Evolutionary conservation across 2,888 invertebrate genomes (phyloP), one percentile per base, ranked within the genome.

Genomic region (Drosophila aldrichi): DNA sequence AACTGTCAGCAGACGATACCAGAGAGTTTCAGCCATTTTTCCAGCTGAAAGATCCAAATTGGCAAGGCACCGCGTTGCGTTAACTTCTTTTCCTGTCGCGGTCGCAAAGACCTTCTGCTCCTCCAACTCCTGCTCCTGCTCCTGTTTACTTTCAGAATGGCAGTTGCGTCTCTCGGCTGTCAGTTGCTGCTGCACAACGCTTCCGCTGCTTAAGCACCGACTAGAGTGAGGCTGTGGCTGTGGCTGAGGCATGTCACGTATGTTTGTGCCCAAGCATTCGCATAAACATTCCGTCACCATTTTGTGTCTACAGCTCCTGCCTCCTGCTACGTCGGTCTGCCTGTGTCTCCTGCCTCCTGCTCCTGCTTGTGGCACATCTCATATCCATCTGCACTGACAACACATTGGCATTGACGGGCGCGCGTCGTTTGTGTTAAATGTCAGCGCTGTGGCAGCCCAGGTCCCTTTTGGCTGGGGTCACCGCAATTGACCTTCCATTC

Each of bases 401-500:
- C 78, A 82, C 82, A 80, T 85, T 82, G 84, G 82, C 84, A 87
- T 79, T 83, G 84, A 83, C 86, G 81, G 76, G 71, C 77, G 62
- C 77, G 83, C 87, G 72, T 81, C 80, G 84, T 70, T 76, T 87
- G 69, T 59, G 87, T 82, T 84, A 84, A 84, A 84, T 84, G 88
- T 84, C 84, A 87, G 70, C 62, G 52, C 59, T 62, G 59, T 57
- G 51, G 59, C 51, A 49, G 25, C 22, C 36, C 32, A 46, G 58
- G 54, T 74, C 69, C 61, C 72, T 49, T 38, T 38, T 29, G 62
- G 48, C 62, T 69, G 69, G 86, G 86, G 79, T 88, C 86, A 85
- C 70, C 83, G 68, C 88, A 85, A 86, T 86, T 86, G 86, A 86
- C 86, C 86, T 85, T 88, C 82, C 81, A 86, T 85, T 83, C 86